phyloP scores from a whole-genome alignment of 2,113 vertebrate genomes.

The Lamprologus tigripictilis region DNA sequence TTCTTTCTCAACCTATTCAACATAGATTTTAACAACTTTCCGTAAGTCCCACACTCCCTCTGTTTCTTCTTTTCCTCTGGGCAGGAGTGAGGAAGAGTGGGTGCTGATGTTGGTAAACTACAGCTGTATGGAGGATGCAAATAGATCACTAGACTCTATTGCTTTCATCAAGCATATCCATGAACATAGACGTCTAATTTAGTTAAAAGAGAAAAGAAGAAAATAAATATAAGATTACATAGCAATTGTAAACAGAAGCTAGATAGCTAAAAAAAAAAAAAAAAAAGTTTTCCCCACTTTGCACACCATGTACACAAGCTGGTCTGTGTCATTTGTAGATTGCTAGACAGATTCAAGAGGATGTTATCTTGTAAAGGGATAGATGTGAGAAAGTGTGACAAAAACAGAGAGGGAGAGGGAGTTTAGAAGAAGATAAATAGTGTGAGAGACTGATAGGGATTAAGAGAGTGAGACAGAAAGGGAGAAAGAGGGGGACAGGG shows the following conservation, averaged over 20 bases:
- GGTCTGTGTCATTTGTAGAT: background rate
- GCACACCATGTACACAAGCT: background rate
- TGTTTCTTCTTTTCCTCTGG: background rate
- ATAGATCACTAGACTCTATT: background rate
- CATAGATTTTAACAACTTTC: conserved; percentile 5
- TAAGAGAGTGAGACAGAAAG: background rate
- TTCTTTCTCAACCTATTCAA: conserved; percentile 1
- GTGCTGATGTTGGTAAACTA: conserved; percentile 34
- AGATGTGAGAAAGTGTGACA: background rate
- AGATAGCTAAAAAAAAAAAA: background rate
- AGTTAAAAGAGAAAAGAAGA: background rate
- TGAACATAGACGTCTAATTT: background rate
- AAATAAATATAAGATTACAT: background rate
- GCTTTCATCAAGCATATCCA: background rate
- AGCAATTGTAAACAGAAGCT: background rate
- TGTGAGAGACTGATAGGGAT: background rate
- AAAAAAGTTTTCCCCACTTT: background rate
- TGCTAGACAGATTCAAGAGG: background rate
- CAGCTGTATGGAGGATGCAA: conserved; percentile 15
- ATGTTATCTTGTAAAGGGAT: background rate
- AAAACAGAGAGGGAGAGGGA: background rate
- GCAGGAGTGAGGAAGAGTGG: conserved; percentile 13
- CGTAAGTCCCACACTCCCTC: background rate
- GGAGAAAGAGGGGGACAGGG: background rate
- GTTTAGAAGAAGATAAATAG: background rate